Evolutionary conservation across 2,113 vertebrate genomes (phyloP).

Genomic region (Condylura cristata): DNA sequence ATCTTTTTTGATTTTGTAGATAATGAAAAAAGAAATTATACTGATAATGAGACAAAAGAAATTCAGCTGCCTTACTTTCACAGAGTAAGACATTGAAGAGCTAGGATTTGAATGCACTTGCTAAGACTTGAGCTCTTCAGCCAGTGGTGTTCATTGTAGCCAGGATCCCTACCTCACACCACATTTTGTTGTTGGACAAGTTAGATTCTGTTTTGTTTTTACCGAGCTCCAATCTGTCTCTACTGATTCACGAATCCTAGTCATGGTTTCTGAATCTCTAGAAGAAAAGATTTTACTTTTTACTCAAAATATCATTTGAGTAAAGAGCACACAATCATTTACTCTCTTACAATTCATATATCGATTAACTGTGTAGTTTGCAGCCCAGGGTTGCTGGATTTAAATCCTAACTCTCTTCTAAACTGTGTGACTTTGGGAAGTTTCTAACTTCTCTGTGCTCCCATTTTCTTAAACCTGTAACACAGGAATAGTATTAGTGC

Average conservation of each 20-base stretch:
- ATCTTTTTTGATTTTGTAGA: background rate
- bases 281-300: background rate
- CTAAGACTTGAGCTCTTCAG: background rate
- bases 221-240: background rate
- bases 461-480: slow-evolving; percentile 14
- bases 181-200: background rate
- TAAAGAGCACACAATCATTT: background rate
- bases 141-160: background rate
- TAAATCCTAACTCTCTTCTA: background rate
- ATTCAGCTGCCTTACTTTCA: background rate
- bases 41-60: background rate
- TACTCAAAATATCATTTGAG: background rate
- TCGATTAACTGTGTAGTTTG: background rate
- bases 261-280: background rate
- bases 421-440: background rate
- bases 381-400: background rate
- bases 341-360: background rate
- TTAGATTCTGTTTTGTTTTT: background rate
- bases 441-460: background rate
- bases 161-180: background rate
- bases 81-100: background rate
- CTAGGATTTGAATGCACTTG: background rate
- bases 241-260: background rate
- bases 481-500: background rate
- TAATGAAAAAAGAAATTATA: no score